Conservation (phyloP, 2,888 invertebrate genomes). For the Cryptus viduatorius region DNA sequence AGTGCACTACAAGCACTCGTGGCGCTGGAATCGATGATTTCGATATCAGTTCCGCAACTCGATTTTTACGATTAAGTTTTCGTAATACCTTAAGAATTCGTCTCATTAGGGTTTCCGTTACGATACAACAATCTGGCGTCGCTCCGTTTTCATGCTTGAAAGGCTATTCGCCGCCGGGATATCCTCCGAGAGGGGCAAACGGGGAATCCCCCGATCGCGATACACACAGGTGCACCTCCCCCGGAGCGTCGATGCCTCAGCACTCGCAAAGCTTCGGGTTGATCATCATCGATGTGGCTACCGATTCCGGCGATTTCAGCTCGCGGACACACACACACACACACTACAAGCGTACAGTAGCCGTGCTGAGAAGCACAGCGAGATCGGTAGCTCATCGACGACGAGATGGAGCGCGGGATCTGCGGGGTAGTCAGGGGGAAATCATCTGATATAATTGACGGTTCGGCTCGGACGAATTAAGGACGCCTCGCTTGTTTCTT, state of each 20-base stretch:
- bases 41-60: no score
- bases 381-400: slow-evolving; percentile 18
- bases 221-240: slow-evolving; percentile 27
- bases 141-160: neutral
- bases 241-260: neutral
- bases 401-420: slow-evolving; percentile 4
- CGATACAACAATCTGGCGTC: no score
- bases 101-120: no score
- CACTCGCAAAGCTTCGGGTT: neutral
- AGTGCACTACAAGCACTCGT: no score
- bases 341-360: neutral
- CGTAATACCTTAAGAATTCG: no score
- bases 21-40: no score
- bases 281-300: slow-evolving; percentile 45
- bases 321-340: neutral
- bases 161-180: neutral
- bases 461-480: slow-evolving; percentile 61
- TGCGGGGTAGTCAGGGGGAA: neutral
- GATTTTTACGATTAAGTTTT: no score
- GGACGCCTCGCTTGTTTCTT: slow-evolving; percentile 25
- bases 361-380: neutral
- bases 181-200: neutral
- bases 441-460: slow-evolving; percentile 66
- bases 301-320: slow-evolving; percentile 37
- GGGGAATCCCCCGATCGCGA: neutral